Percentiles rank a stretch among this genome's conserved stretches.
These are phyloP conservation scores for Dipodomys merriami DNA, from an alignment of 2,113 vertebrate genomes.

Conservation along the genomic window DNA sequence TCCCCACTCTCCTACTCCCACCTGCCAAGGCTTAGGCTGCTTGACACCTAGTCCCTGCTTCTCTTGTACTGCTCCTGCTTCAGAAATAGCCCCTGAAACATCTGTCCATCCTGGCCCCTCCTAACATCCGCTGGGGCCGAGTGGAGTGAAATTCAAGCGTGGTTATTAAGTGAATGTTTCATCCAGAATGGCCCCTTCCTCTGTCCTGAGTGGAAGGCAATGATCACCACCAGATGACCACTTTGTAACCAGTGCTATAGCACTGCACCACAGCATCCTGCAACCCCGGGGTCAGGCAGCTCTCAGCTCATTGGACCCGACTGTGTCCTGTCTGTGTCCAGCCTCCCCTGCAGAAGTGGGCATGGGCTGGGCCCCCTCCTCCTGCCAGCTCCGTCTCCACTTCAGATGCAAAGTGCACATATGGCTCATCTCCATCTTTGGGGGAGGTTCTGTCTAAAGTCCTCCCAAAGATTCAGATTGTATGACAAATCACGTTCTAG, in stretches of 20 bases:
- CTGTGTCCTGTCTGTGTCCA: constrained; percentile 30
- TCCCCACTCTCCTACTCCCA: background rate
- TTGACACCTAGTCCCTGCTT: background rate
- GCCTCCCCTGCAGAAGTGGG: constrained; percentile 46
- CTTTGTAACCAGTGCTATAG: constrained; percentile 2
- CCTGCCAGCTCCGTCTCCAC: background rate
- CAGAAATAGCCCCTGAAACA: background rate
- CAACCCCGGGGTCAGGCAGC: constrained; percentile 52
- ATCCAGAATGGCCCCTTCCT: background rate
- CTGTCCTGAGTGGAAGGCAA: background rate
- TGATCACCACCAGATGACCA: background rate
- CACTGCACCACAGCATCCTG: background rate
- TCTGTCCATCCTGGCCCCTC: background rate
- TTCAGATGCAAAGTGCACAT: constrained; percentile 87
- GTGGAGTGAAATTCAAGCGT: constrained; percentile 12
- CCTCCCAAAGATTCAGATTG: constrained; percentile 86
- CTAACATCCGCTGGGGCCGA: background rate
- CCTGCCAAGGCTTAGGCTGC: background rate
- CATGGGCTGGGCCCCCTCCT: constrained; percentile 21
- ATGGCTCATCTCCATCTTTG: constrained; percentile 87
- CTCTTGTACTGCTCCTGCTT: constrained; percentile 26
- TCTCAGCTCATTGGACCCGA: constrained; percentile 19
- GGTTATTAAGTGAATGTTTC: background rate
- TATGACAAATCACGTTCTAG: constrained; percentile 88
- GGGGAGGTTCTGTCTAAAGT: constrained; percentile 84